phyloP scores from a whole-genome alignment of 2,113 vertebrate species.

The Ptyas mucosa region DNA sequence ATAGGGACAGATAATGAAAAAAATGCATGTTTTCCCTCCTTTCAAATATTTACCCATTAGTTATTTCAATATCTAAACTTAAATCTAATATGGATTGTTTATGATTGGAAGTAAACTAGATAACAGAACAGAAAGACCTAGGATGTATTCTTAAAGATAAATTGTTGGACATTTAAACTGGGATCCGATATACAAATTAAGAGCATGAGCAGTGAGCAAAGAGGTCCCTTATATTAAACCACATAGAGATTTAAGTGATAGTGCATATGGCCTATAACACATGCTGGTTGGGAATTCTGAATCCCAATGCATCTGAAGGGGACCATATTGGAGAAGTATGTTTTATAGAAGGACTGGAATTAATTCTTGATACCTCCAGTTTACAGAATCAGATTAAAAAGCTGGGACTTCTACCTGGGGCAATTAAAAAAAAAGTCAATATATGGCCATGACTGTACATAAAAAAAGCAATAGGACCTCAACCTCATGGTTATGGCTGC shows the following conservation, averaged over 20 bases:
- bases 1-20: conserved; percentile 47
- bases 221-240: not conserved
- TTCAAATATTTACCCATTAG: conserved; percentile 33
- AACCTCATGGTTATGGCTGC: not conserved
- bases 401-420: not conserved
- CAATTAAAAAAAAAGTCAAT: not conserved
- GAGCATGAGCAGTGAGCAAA: not conserved
- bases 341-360: not conserved
- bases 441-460: not conserved
- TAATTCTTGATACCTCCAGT: not conserved
- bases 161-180: not conserved
- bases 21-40: conserved; percentile 10
- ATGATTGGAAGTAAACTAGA: conserved; percentile 18
- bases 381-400: not conserved
- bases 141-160: not conserved
- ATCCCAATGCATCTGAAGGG: not conserved
- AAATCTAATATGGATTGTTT: conserved; percentile 32
- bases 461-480: not conserved
- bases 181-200: not conserved
- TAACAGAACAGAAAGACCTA: conserved; percentile 38
- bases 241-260: not conserved
- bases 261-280: not conserved
- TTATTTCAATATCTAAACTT: conserved; percentile 26
- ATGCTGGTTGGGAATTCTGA: not conserved
- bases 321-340: not conserved